A percentile compares a stretch with the other conserved stretches of the same genome.
Conservation (phyloP, 2,113 vertebrate genomes). For the Addax nasomaculatus region DNA sequence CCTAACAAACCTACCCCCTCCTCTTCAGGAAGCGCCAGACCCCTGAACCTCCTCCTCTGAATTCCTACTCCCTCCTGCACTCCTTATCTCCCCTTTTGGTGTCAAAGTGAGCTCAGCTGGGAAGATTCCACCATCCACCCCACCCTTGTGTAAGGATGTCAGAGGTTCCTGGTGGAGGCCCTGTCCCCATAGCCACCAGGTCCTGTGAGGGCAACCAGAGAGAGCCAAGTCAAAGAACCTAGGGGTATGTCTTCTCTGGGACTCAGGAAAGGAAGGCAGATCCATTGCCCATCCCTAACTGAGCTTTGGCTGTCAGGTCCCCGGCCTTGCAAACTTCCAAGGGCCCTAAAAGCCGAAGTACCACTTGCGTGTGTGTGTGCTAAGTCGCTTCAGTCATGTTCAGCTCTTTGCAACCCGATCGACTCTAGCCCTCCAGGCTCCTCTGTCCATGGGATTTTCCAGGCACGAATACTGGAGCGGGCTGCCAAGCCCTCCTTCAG, state of each 20-base stretch:
- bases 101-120: not conserved
- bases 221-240: not conserved
- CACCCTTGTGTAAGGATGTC: not conserved
- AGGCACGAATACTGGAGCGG: not conserved
- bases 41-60: not conserved
- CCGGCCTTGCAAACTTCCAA: not conserved
- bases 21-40: not conserved
- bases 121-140: not conserved
- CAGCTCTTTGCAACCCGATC: not conserved
- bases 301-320: not conserved
- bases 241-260: not conserved
- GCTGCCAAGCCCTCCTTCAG: not conserved
- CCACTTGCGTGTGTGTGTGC: not conserved
- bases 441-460: not conserved
- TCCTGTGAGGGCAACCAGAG: not conserved
- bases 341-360: not conserved
- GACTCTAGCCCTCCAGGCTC: not conserved
- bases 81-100: not conserved
- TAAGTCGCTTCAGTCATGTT: not conserved
- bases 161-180: not conserved
- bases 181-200: not conserved
- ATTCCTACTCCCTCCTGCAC: not conserved
- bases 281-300: not conserved
- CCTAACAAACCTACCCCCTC: not conserved
- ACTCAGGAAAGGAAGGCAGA: not conserved